phyloP scores from a whole-genome alignment of 2,797 vertebrate species.

The Myotis vivesi region DNA sequence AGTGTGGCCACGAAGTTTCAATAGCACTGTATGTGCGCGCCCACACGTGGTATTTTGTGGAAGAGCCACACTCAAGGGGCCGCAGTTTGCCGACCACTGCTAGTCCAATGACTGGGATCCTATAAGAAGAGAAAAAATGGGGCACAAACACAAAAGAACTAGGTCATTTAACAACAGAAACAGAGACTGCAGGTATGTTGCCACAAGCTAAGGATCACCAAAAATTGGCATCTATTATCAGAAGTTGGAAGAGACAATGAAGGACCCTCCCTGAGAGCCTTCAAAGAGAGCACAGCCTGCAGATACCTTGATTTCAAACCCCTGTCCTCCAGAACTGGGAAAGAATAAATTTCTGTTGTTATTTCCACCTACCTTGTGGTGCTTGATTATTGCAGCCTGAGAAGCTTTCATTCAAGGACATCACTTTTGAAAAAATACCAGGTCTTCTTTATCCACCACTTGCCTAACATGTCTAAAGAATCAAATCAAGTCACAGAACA shows the following conservation, averaged over 20 bases:
- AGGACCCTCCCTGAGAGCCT: background rate
- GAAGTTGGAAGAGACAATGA: accelerated
- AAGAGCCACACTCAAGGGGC: too few species aligned
- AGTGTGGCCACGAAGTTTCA: too few species aligned
- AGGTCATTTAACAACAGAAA: accelerated
- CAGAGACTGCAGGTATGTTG: accelerated
- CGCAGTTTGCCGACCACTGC: too few species aligned
- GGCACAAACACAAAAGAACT: background rate
- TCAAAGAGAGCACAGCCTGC: too few species aligned
- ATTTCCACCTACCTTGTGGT: accelerated
- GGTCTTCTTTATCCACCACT: background rate
- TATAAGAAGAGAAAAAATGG: background rate
- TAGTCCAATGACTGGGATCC: background rate
- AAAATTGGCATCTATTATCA: accelerated
- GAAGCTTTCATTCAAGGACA: accelerated
- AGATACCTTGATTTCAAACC: too few species aligned
- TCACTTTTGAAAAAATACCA: accelerated
- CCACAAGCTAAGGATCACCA: accelerated
- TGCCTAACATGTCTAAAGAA: background rate
- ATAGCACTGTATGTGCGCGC: too few species aligned
- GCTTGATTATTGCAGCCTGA: accelerated
- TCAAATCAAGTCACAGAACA: background rate
- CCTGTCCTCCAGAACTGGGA: too few species aligned
- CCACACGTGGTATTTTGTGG: too few species aligned
- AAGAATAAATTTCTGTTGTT: background rate